Conservation (phyloP, 2,797 vertebrate genomes). For the Sebastes diaconus region DNA sequence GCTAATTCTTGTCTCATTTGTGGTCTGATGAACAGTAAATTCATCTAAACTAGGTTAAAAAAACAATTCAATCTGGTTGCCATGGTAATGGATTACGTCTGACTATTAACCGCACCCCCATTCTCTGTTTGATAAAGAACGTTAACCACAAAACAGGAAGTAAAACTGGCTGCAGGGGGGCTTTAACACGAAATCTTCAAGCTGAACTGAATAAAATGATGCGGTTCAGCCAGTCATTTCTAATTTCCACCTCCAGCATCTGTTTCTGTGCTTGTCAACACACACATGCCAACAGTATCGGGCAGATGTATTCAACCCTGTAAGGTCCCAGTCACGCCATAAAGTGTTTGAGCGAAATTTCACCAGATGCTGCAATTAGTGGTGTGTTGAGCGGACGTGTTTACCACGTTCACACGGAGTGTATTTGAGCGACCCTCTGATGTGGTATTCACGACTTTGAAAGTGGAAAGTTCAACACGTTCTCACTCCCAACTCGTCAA, state of each 20-base stretch:
- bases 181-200: not conserved
- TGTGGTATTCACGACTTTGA: not conserved
- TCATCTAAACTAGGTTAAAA: too few relatives aligned
- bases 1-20: too few relatives aligned
- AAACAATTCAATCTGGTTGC: too few relatives aligned
- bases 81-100: too few relatives aligned
- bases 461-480: not conserved
- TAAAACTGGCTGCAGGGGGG: too few relatives aligned
- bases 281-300: not conserved
- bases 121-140: too few relatives aligned
- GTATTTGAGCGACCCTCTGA: not conserved
- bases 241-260: not conserved
- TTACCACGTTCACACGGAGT: not conserved
- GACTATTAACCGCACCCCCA: too few relatives aligned
- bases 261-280: not conserved
- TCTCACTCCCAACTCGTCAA: not conserved
- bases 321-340: not conserved
- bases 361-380: not conserved
- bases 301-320: not conserved
- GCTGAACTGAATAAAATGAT: not conserved
- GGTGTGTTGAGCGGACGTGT: not conserved
- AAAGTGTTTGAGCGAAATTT: not conserved
- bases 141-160: too few relatives aligned
- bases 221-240: not conserved
- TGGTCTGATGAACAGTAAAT: too few relatives aligned